Conservation (phyloP, 2,888 invertebrate genomes). For the Orthosia incerta region DNA sequence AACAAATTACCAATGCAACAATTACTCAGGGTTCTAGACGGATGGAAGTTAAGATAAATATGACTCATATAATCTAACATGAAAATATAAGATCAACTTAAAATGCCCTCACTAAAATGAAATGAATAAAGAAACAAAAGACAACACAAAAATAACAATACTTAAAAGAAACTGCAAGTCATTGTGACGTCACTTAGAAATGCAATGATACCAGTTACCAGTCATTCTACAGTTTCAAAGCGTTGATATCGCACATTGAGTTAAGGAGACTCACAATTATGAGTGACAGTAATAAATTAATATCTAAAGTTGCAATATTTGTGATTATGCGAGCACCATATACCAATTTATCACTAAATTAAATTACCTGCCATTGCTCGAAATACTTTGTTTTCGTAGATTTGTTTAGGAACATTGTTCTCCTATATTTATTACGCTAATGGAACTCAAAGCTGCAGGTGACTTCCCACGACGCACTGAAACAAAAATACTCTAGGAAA, state of each 20-base stretch:
- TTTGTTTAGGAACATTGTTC: too few relatives aligned
- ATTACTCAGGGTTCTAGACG: not conserved
- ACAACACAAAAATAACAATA: not conserved
- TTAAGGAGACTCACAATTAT: not conserved
- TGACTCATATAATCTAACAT: not conserved
- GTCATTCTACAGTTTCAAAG: not conserved
- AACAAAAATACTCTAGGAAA: too few relatives aligned
- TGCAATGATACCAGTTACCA: conserved; percentile 15
- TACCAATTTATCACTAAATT: too few relatives aligned
- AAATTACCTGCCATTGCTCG: too few relatives aligned
- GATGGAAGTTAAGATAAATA: not conserved
- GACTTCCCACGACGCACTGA: too few relatives aligned
- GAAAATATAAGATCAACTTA: conserved; percentile 9
- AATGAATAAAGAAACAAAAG: conserved; percentile 20
- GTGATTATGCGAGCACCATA: too few relatives aligned
- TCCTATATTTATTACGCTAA: too few relatives aligned
- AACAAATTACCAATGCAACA: not conserved
- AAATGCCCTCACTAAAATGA: not conserved
- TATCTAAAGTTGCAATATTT: too few relatives aligned
- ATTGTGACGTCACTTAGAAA: conserved; percentile 35
- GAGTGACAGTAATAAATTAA: not conserved
- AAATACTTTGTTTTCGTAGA: too few relatives aligned
- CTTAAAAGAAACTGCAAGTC: conserved; percentile 30
- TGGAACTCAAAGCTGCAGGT: too few relatives aligned
- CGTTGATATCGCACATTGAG: not conserved